Evolutionary conservation across 2,888 invertebrate species (phyloP).

Genomic region (Heterodera filipjevi): DNA sequence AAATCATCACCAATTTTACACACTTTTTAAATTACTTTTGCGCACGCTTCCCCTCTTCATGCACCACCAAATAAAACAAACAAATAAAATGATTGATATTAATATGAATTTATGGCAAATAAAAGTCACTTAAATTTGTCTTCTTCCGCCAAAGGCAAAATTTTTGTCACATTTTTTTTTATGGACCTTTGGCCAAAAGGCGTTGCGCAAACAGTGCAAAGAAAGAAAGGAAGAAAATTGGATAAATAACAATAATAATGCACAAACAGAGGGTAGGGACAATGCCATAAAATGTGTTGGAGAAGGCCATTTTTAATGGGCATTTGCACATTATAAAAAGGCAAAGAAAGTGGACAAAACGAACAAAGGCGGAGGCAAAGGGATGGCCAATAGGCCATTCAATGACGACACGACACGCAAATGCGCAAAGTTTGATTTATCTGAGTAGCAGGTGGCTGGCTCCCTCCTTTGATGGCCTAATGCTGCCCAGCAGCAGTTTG

Average conservation of each 20-base stretch:
- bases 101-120: background rate
- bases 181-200: conserved; percentile 7
- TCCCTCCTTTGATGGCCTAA: too few species aligned
- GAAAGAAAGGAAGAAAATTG: background rate
- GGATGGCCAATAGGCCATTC: too few species aligned
- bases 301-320: too few species aligned
- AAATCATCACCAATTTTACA: too few species aligned
- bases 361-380: too few species aligned
- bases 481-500: too few species aligned
- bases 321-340: too few species aligned
- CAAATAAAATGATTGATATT: background rate
- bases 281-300: conserved; percentile 2
- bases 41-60: background rate
- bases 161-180: background rate
- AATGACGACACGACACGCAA: too few species aligned
- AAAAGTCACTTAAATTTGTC: conserved; percentile 8
- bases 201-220: conserved; percentile 10
- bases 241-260: background rate
- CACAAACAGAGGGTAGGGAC: background rate
- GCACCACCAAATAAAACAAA: background rate
- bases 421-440: too few species aligned
- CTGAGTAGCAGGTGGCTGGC: too few species aligned
- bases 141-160: background rate
- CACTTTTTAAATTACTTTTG: background rate
- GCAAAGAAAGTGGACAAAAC: too few species aligned